Evolutionary conservation across 2,888 invertebrate genomes (phyloP).

Genomic region (Pedicia rivosa): DNA sequence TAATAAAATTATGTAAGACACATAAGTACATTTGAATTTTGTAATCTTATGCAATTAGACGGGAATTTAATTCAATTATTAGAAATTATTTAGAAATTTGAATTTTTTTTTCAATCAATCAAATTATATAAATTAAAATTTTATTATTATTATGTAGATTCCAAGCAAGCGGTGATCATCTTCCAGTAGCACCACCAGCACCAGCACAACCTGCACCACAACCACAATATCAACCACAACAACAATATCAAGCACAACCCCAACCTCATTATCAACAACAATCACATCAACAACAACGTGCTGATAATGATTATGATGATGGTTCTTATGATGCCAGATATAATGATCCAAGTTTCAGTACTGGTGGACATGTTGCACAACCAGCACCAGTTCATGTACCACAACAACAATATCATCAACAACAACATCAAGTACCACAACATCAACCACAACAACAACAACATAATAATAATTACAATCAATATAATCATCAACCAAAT

Average conservation of each 20-base stretch:
- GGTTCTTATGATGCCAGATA: slow-evolving; percentile 30
- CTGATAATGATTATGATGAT: slow-evolving; percentile 25
- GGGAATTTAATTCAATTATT: too few relatives aligned
- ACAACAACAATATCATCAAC: slow-evolving; percentile 21
- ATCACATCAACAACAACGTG: slow-evolving; percentile 13
- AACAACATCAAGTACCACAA: slow-evolving; percentile 33
- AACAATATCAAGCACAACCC: slow-evolving; percentile 30
- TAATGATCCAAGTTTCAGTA: slow-evolving; percentile 22
- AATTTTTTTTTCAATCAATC: background rate
- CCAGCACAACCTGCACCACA: slow-evolving; percentile 36
- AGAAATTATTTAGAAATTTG: too few relatives aligned
- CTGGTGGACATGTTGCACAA: slow-evolving; percentile 27
- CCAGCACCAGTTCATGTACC: slow-evolving; percentile 26
- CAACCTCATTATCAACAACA: slow-evolving; percentile 18
- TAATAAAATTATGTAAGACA: too few relatives aligned
- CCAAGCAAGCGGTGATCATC: slow-evolving; percentile 66
- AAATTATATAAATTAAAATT: slow-evolving; percentile 5
- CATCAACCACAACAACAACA: slow-evolving; percentile 21
- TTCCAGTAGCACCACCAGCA: slow-evolving; percentile 47
- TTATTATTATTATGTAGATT: slow-evolving; percentile 30
- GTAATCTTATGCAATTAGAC: too few relatives aligned
- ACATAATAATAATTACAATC: slow-evolving; percentile 31
- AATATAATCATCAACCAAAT: slow-evolving; percentile 19
- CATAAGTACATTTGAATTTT: too few relatives aligned
- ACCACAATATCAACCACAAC: slow-evolving; percentile 33